phyloP scores from a whole-genome alignment of 30 jellyfish, hydroid and myxozoan species.

The Hydractinia symbiolongicarpus region DNA sequence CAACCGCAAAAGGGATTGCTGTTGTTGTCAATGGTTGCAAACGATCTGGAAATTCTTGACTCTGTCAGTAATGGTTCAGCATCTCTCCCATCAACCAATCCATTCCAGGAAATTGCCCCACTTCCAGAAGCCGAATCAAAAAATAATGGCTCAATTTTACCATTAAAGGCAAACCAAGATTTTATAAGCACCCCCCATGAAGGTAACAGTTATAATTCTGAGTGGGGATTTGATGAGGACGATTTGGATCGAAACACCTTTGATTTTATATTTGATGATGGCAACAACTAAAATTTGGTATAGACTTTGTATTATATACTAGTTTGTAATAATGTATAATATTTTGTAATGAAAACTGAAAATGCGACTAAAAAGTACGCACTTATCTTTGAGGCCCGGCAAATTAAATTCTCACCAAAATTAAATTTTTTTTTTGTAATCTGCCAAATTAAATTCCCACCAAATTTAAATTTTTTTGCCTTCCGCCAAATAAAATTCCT shows the following conservation, averaged over 20 bases:
- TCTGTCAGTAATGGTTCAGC: not conserved
- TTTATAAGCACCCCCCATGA: not conserved
- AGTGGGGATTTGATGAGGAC: not conserved
- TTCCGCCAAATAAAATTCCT: constrained; percentile 1
- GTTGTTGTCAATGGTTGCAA: not conserved
- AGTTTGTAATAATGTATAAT: not conserved
- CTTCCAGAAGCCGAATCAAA: not conserved
- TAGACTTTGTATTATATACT: not conserved
- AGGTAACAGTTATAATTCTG: not conserved
- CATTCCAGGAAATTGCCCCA: constrained; percentile 25
- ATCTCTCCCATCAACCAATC: not conserved
- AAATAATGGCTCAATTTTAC: not conserved
- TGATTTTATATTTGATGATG: constrained; percentile 3
- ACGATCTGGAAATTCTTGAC: not conserved
- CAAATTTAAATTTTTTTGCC: not conserved
- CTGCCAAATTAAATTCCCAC: constrained; percentile 4
- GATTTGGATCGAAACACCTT: not conserved
- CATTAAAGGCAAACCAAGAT: not conserved
- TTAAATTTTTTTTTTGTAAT: not conserved
- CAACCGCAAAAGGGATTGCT: not conserved
- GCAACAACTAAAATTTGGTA: not conserved
- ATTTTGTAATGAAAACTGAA: not conserved
- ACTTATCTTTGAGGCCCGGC: constrained; percentile 1
- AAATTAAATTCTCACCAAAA: not conserved
- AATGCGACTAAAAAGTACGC: not conserved